These are phyloP conservation scores for Caenorhabditis panamensis DNA, from an alignment of 2,888 invertebrate genomes.

Conservation along the genomic window DNA sequence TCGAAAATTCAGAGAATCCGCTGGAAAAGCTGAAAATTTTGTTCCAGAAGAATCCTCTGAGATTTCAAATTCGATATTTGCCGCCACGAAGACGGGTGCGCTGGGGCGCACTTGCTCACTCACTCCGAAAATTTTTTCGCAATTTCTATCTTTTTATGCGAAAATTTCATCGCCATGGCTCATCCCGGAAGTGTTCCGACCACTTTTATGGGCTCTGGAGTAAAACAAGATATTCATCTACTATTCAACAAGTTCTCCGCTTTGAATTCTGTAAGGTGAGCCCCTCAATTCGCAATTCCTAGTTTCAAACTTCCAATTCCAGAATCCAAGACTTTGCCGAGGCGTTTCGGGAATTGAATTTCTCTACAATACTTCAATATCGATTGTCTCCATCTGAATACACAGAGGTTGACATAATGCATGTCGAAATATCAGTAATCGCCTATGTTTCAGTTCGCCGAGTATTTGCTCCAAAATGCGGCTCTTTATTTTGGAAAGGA, in stretches of 20 bases:
- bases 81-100: not conserved
- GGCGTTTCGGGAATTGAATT: constrained; percentile 53
- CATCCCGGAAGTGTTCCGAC: not conserved
- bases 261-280: constrained; percentile 36
- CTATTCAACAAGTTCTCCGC: constrained; percentile 49
- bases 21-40: not conserved
- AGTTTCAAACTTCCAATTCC: constrained; percentile 21
- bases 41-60: not conserved
- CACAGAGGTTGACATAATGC: no score
- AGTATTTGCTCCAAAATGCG: constrained; percentile 62
- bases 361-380: constrained; percentile 61
- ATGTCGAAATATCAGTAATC: no score
- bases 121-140: not conserved
- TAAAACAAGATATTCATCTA: constrained; percentile 52
- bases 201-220: constrained; percentile 51
- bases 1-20: no score
- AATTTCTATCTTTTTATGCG: not conserved
- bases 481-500: constrained; percentile 54
- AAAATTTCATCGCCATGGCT: constrained; percentile 17
- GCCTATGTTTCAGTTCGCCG: constrained; percentile 70
- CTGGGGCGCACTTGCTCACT: constrained; percentile 19
- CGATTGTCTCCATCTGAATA: constrained; percentile 61
- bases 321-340: constrained; percentile 61
- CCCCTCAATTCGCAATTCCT: no score
- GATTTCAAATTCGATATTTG: constrained; percentile 1